A percentile compares a stretch with the other conserved stretches of the same genome.
These are phyloP conservation scores for Dicrostonyx torquatus DNA, from an alignment of 2,797 vertebrate genomes.

Conservation along the genomic window DNA sequence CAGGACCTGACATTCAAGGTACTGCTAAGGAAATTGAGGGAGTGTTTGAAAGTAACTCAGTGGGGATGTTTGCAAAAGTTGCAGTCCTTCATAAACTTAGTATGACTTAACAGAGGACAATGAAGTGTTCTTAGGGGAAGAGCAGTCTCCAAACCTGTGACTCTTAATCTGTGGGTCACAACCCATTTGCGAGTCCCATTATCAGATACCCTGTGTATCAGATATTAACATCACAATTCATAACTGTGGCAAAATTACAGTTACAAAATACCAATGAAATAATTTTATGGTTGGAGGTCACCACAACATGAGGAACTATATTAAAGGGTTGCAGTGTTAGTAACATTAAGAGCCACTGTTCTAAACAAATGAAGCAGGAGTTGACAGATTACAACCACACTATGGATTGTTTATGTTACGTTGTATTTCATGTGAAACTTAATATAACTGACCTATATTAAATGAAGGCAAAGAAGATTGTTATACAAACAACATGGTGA, in stretches of 20 bases:
- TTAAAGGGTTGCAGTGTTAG: neutral
- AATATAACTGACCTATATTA: neutral
- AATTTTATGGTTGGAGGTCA: neutral
- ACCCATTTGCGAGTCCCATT: neutral
- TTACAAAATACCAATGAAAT: neutral
- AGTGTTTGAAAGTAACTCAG: slow-evolving; percentile 5
- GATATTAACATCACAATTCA: neutral
- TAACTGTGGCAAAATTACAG: neutral
- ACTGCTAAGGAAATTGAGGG: neutral
- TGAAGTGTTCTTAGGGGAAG: neutral
- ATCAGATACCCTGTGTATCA: no score
- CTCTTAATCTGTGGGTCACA: no score
- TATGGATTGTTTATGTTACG: neutral
- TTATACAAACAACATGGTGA: neutral
- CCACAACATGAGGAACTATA: neutral
- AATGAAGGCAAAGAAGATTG: slow-evolving; percentile 12
- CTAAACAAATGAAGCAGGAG: neutral
- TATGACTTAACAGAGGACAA: neutral
- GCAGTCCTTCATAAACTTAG: neutral
- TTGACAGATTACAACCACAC: neutral
- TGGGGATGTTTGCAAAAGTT: neutral
- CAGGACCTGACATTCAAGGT: neutral
- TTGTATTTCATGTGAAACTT: neutral
- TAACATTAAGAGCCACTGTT: neutral
- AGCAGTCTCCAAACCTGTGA: neutral